Evolutionary conservation across 2,888 invertebrate species (phyloP), one percentile per base, ranked within the genome.

Genomic region (Troides helena): DNA sequence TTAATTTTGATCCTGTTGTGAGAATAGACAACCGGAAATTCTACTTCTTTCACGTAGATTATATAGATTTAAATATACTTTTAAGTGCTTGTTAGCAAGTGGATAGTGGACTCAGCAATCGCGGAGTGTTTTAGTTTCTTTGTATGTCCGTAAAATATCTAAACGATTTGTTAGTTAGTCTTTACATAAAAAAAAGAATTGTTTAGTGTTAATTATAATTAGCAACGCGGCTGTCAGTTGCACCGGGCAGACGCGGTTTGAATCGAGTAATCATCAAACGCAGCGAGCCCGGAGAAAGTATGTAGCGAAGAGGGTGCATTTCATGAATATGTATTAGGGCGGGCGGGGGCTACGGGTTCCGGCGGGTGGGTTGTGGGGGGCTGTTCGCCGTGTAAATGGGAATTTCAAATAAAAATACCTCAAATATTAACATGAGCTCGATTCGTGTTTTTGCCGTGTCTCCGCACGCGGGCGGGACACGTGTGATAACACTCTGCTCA

Each of bases 321-420:
- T 88, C 85, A 89, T 94, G 94, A 94, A 94, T 94, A 94, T 94
- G 94, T 93, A 94, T 94, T 93, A 94, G 77, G 72, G 71, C 30
- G 67, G 71, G 73, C 56, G 65, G 65, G 67, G 68, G 6, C 46
- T 56, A n/a, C 25, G 57, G 68, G 30, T 30, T 4, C 30, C 53
- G 12, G 64, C 14, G 5, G 59, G 70, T 68, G 70, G 72, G 70
- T 72, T 71, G 72, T 75, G 72, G 70, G 67, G 69, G 74, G 57
- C 58, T 39, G 65, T 50, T 36, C 62, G 58, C 46, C 64, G 64
- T 84, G 92, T 92, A 92, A 92, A 92, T 92, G 92, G 92, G 92
- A 92, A 92, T 90, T 92, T 92, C 91, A 92, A 92, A 92, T 91
- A 92, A 92, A 92, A 92, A 92, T 91, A 89, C 89, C 87, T 90